Evolutionary conservation across 2,888 invertebrate genomes (phyloP).

Genomic region (Brachypalpus laphriformis): DNA sequence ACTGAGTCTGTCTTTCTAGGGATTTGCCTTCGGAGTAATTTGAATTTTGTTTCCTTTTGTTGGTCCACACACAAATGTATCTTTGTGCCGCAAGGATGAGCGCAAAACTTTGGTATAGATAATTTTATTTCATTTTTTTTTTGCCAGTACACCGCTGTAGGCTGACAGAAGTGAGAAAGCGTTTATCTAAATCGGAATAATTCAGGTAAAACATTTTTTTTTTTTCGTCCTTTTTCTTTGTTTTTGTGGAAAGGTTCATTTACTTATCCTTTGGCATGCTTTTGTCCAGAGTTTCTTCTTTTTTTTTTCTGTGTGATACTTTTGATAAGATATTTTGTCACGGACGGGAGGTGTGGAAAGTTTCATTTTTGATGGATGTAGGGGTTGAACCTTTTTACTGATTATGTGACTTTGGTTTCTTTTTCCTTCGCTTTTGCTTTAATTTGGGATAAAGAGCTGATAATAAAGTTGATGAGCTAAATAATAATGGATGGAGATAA

Average conservation of each 20-base stretch:
- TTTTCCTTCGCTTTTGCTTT: constrained; percentile 15
- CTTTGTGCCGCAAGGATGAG: constrained; percentile 27
- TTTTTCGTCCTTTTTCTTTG: neutral
- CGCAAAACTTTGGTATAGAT: constrained; percentile 34
- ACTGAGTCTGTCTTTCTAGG: constrained; percentile 4
- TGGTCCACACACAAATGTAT: neutral
- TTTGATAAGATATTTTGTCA: constrained; percentile 40
- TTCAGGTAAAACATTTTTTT: constrained; percentile 51
- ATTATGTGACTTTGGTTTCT: constrained; percentile 12
- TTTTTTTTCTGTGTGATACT: constrained; percentile 9
- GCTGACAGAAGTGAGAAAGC: constrained; percentile 54
- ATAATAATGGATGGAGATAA: constrained; percentile 22
- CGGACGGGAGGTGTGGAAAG: constrained; percentile 23
- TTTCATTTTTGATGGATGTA: constrained; percentile 37
- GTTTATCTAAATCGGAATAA: constrained; percentile 65
- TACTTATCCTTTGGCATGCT: constrained; percentile 1
- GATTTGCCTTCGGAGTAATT: constrained; percentile 39
- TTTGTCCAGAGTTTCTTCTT: neutral
- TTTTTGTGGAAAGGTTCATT: constrained; percentile 6
- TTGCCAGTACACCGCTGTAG: constrained; percentile 12
- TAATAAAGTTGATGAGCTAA: constrained; percentile 48
- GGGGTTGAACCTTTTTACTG: constrained; percentile 51
- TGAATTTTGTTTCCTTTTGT: constrained; percentile 49
- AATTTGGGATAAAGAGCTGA: constrained; percentile 44
- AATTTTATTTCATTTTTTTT: too few relatives aligned